Base-by-base conservation (phyloP, 2,888 invertebrate genomes). In the Deilephila porcellus region DNA sequence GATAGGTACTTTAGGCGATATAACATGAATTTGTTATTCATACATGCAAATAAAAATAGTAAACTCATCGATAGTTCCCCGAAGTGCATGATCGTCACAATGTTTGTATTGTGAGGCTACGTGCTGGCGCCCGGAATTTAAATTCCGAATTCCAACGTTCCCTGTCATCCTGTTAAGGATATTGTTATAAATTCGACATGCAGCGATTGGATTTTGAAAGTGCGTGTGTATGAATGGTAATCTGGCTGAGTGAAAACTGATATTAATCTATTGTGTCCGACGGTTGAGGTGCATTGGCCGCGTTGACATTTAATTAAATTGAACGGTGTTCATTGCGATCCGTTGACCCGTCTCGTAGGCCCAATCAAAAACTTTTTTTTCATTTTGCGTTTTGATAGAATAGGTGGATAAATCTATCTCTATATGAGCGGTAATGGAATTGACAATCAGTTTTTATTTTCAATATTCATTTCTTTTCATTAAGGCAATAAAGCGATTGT, bases 271-370 rank as follows among this genome's bases (percentile, higher is more conserved):
- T 77, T 81, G 80, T 83, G 83, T 84, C 85, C 80, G 78, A 78
- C 79, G 82, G 79, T 85, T 80, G 82, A 84, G 83, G 86, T 86
- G 91, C 88, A 88, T 86, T 85, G 86, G 79, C 86, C 86, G 85
- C 83, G 86, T 83, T 90, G 91, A 89, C 91, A 90, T 93, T 93
- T 90, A 90, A 93, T 92, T 90, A 89, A 92, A 91, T 88, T 88
- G 89, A 83, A 82, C 76, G 81, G 86, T 71, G 20, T 62, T 56
- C n/a, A 53, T 73, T 25, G 71, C 71, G 59, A 71, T 71, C 64
- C 29, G 56, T 7, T 67, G 59, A 37, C 64, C 56, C 8, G 64
- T 45, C n/a, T 64, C 64, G 37, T 45, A 37, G 63, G 64, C 45
- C 20, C 20, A 37, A 64, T 45, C n/a, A 64, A 64, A 64, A 64